Conservation (phyloP, 2,888 invertebrate species). For the Galerucella calmariensis region DNA sequence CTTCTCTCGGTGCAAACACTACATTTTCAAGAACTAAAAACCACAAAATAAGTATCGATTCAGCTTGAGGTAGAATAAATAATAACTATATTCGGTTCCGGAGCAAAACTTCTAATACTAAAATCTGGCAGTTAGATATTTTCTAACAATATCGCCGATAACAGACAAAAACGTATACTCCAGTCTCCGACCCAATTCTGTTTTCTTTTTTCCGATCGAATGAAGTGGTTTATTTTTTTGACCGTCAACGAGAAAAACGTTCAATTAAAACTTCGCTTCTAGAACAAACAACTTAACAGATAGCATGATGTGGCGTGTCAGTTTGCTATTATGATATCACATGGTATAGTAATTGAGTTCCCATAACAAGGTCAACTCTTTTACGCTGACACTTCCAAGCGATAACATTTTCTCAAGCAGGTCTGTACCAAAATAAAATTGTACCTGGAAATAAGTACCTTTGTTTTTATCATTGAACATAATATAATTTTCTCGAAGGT, state of each 20-base stretch:
- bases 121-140: neutral
- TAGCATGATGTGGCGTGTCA: slow-evolving; percentile 13
- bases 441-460: neutral
- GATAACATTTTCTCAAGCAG: slow-evolving; percentile 11
- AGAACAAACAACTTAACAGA: slow-evolving; percentile 12
- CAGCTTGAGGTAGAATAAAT: neutral
- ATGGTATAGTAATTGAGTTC: slow-evolving; percentile 5
- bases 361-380: slow-evolving; percentile 13
- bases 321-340: slow-evolving; percentile 18
- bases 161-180: neutral
- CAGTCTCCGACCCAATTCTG: neutral
- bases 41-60: neutral
- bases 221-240: slow-evolving; percentile 12
- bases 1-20: too few species aligned
- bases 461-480: neutral
- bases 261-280: slow-evolving; percentile 5
- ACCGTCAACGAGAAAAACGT: neutral
- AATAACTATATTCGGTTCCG: neutral
- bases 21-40: neutral
- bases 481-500: neutral
- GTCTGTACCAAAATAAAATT: slow-evolving; percentile 1
- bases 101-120: neutral
- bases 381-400: slow-evolving; percentile 11
- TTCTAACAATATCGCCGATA: neutral
- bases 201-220: neutral